Evolutionary conservation across 2,797 vertebrate species (phyloP).

Genomic region (Odontamblyopus lacepedii): DNA sequence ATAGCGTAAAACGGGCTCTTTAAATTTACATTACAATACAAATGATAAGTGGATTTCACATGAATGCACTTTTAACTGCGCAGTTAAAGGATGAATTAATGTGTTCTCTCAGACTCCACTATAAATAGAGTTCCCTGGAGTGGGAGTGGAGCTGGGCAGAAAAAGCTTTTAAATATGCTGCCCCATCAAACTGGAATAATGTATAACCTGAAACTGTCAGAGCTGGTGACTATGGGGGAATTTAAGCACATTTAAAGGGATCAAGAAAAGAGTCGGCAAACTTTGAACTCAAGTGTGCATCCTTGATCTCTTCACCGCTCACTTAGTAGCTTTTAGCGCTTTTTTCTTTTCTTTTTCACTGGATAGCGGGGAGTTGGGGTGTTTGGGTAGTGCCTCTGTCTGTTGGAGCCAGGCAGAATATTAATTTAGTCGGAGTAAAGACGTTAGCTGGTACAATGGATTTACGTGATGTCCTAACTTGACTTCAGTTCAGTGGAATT

Average conservation of each 20-base stretch:
- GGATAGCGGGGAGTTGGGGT: not conserved
- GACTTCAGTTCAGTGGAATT: not conserved
- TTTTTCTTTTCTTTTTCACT: not conserved
- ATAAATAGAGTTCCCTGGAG: conserved; percentile 9
- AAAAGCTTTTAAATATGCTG: conserved; percentile 15
- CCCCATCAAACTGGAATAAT: conserved; percentile 13
- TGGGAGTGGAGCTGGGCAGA: conserved; percentile 6
- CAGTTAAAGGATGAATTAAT: conserved; percentile 6
- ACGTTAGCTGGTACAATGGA: not conserved
- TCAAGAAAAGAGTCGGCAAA: conserved; percentile 9
- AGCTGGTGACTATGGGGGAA: conserved; percentile 5
- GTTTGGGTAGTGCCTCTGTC: not conserved
- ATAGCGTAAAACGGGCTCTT: not conserved
- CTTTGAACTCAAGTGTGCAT: conserved; percentile 4
- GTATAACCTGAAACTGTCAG: conserved; percentile 17
- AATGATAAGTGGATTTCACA: conserved; percentile 4
- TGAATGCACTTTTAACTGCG: not conserved
- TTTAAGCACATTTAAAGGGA: conserved; percentile 14
- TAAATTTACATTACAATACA: not conserved
- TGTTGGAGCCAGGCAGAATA: not conserved
- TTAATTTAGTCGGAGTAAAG: not conserved
- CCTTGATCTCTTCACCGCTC: not conserved
- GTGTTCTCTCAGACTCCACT: not conserved
- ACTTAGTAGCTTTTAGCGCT: not conserved
- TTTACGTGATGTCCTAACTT: not conserved